Conservation (phyloP, 2,888 invertebrate species). For the Caenorhabditis wallacei region DNA sequence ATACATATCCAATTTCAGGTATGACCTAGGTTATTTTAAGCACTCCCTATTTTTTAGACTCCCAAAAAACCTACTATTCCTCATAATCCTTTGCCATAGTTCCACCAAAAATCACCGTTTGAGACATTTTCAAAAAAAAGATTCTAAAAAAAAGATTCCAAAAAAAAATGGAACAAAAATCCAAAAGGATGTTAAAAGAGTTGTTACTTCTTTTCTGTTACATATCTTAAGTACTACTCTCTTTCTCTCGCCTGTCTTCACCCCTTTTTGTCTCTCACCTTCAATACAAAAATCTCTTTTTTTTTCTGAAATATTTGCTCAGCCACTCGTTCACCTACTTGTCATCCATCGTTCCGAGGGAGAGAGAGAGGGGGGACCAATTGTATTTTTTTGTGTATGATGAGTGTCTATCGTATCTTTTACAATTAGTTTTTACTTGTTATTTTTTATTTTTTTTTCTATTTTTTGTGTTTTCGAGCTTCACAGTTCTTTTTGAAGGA, state of each 20-base stretch:
- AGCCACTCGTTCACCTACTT: conserved; percentile 44
- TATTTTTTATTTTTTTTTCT: not conserved
- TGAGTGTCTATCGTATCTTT: conserved; percentile 1
- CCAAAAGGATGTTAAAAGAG: conserved; percentile 11
- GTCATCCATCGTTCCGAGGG: conserved; percentile 32
- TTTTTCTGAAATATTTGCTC: conserved; percentile 25
- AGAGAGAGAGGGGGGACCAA: not conserved
- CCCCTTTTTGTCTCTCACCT: not conserved
- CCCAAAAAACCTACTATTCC: conserved; percentile 56
- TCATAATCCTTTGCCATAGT: conserved; percentile 58
- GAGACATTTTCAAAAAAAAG: not conserved
- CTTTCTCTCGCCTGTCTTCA: not conserved
- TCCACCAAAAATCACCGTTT: conserved; percentile 33
- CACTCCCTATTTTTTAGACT: not conserved
- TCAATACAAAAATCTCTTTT: conserved; percentile 35
- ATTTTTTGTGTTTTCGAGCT: not conserved
- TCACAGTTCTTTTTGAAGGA: not conserved
- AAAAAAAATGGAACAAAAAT: conserved; percentile 9
- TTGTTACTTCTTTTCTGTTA: conserved; percentile 12
- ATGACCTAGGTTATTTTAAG: no score
- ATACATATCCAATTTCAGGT: not conserved
- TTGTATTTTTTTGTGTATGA: conserved; percentile 8
- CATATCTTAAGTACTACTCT: conserved; percentile 20
- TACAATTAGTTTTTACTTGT: not conserved
- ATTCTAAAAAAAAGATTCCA: not conserved